These are phyloP conservation scores for Psophia crepitans DNA, from an alignment of 2,113 vertebrate species.

Conservation along the genomic window DNA sequence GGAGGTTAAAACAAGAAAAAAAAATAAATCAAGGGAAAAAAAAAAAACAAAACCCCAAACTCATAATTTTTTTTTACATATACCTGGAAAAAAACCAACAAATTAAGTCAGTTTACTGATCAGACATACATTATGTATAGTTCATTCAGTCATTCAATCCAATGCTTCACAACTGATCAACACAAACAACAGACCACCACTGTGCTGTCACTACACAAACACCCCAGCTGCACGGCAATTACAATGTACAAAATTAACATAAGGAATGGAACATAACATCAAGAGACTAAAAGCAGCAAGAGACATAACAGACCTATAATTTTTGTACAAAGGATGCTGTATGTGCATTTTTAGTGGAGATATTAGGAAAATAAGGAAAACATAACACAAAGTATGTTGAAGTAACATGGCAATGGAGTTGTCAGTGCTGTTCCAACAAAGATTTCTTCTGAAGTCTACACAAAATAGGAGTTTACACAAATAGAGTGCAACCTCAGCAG, in stretches of 20 bases:
- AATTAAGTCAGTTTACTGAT: not conserved
- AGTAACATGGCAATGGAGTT: not conserved
- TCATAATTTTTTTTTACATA: not conserved
- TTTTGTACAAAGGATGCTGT: not conserved
- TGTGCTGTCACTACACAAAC: not conserved
- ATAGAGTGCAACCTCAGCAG: too few species aligned
- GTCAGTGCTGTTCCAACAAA: not conserved
- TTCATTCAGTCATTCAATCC: not conserved
- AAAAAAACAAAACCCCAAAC: not conserved
- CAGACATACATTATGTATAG: not conserved
- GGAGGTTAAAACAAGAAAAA: not conserved
- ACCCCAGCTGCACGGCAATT: not conserved
- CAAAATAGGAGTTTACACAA: too few species aligned
- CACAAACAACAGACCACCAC: not conserved
- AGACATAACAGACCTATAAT: not conserved
- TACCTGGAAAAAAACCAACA: not conserved
- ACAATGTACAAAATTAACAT: not conserved
- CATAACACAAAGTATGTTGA: not conserved
- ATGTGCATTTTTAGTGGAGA: not conserved
- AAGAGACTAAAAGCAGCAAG: not conserved
- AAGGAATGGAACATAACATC: not conserved
- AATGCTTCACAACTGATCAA: not conserved
- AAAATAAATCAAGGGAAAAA: not conserved
- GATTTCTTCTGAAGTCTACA: not conserved
- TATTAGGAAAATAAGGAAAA: not conserved